These are phyloP conservation scores for Phainopepla nitens DNA, from an alignment of 2,113 vertebrate species.

Conservation along the genomic window DNA sequence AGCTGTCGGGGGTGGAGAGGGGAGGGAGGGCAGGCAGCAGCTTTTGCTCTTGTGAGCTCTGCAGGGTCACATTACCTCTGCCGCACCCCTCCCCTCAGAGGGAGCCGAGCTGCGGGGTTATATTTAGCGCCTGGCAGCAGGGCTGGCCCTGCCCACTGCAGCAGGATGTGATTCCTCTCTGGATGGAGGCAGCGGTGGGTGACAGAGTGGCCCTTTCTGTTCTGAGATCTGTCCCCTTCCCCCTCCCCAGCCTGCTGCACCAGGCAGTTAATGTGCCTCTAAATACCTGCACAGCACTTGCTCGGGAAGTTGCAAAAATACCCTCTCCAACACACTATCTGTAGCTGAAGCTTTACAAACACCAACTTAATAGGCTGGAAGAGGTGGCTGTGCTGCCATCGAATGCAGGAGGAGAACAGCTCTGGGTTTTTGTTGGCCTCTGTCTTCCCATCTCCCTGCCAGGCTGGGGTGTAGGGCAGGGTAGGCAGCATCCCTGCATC, in stretches of 20 bases:
- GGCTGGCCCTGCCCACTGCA: constrained; percentile 22
- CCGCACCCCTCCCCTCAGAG: neutral
- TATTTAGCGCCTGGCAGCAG: neutral
- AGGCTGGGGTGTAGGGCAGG: neutral
- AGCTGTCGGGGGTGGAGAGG: neutral
- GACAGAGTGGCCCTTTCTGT: neutral
- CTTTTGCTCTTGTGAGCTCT: neutral
- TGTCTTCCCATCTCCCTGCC: neutral
- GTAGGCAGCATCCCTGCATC: neutral
- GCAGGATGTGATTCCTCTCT: neutral
- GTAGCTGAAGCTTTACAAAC: neutral
- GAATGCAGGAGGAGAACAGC: neutral
- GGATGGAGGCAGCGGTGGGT: neutral
- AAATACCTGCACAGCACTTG: neutral
- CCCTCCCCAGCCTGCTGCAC: neutral
- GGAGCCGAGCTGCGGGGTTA: neutral
- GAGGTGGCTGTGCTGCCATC: neutral
- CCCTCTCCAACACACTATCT: neutral
- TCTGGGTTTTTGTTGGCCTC: neutral
- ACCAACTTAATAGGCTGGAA: neutral
- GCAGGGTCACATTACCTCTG: neutral
- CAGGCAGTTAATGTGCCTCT: neutral
- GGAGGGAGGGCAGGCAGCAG: neutral
- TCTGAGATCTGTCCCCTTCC: neutral
- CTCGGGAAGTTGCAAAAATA: neutral